A percentile compares a stretch with the other conserved stretches of the same genome.
Conservation (phyloP, 2,888 invertebrate species). For the Pseudanteris insignis region DNA sequence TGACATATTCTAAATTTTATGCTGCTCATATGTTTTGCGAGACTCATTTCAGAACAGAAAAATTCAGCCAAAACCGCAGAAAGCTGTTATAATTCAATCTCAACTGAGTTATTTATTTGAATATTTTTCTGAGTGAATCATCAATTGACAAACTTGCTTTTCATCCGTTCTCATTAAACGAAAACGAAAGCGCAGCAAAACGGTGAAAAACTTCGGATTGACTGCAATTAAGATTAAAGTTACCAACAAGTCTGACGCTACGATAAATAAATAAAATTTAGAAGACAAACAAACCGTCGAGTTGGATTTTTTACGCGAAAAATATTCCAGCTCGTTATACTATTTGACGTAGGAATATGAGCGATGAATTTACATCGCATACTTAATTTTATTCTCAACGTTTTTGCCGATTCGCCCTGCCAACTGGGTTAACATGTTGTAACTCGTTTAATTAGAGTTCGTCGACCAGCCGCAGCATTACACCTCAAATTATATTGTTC, state of each 20-base stretch:
- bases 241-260: constrained; percentile 36
- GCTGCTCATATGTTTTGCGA: too few relatives aligned
- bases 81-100: too few relatives aligned
- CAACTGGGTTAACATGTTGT: constrained; percentile 5
- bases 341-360: constrained; percentile 4
- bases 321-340: constrained; percentile 16
- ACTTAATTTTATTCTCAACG: too few relatives aligned
- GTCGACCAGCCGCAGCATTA: constrained; percentile 10
- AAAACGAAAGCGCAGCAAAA: constrained; percentile 33
- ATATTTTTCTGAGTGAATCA: too few relatives aligned
- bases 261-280: too few relatives aligned
- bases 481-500: constrained; percentile 27
- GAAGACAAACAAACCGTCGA: too few relatives aligned
- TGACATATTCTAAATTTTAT: too few relatives aligned
- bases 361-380: constrained; percentile 18
- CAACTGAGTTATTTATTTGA: too few relatives aligned
- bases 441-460: constrained; percentile 26
- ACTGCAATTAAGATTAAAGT: constrained; percentile 55
- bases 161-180: too few relatives aligned
- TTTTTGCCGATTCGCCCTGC: not conserved
- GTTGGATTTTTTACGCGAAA: constrained; percentile 1
- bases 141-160: too few relatives aligned
- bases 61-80: too few relatives aligned
- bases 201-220: constrained; percentile 52
- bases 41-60: too few relatives aligned